Percentiles rank a stretch among this genome's conserved stretches.
Conservation (phyloP, 2,888 invertebrate species). For the Cataglyphis altisquamis region DNA sequence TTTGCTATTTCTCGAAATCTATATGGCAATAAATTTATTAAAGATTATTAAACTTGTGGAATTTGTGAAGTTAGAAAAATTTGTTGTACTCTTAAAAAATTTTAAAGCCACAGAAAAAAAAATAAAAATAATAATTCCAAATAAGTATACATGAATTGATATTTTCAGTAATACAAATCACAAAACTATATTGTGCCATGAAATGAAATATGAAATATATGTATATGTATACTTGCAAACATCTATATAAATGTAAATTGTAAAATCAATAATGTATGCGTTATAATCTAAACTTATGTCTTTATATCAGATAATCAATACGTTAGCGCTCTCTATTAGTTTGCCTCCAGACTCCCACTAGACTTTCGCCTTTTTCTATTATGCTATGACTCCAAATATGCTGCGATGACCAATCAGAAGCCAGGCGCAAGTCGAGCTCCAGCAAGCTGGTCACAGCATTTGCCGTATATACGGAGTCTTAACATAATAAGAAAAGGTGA, state of each 20-base stretch:
- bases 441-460: too few species aligned
- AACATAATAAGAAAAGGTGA: too few species aligned
- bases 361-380: not conserved
- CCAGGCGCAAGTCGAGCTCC: too few species aligned
- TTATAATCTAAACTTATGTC: not conserved
- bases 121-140: not conserved
- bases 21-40: not conserved
- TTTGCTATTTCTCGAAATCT: not conserved
- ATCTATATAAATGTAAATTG: not conserved
- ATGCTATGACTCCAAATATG: too few species aligned
- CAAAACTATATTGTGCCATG: too few species aligned
- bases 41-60: not conserved
- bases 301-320: not conserved
- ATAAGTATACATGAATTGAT: not conserved
- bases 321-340: not conserved
- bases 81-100: not conserved
- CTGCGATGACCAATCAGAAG: too few species aligned
- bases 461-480: too few species aligned
- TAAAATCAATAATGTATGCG: slow-evolving; percentile 1
- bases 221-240: not conserved
- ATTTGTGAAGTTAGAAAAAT: not conserved
- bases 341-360: not conserved
- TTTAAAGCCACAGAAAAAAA: not conserved
- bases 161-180: not conserved
- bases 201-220: not conserved